phyloP scores from a whole-genome alignment of 2,113 vertebrate genomes.

The Meles meles region DNA sequence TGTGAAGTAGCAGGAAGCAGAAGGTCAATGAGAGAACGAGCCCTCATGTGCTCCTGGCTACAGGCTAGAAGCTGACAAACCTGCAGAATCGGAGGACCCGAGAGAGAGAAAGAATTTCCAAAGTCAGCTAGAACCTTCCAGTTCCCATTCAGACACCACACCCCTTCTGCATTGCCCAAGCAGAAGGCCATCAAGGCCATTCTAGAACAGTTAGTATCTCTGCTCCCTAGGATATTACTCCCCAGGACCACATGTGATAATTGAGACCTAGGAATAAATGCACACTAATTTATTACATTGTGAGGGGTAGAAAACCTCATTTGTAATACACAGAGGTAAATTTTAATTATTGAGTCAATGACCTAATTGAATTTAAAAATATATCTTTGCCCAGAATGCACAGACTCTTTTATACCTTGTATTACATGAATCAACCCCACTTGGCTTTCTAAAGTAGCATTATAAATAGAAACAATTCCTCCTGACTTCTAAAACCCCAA shows the following conservation, averaged over 20 bases:
- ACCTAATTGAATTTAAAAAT: background rate
- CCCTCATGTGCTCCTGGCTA: accelerated
- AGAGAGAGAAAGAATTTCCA: background rate
- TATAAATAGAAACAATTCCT: background rate
- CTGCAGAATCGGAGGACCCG: background rate
- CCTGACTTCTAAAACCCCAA: background rate
- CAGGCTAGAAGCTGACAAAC: too few relatives aligned
- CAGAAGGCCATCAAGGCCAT: background rate
- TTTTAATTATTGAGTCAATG: background rate
- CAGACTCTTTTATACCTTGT: background rate
- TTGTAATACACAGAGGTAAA: background rate
- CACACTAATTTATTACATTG: background rate
- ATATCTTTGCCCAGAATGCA: background rate
- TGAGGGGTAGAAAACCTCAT: background rate
- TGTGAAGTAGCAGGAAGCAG: background rate
- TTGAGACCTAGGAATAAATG: background rate
- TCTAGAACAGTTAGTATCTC: background rate
- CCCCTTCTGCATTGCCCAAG: background rate
- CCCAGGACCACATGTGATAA: background rate
- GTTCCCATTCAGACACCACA: background rate
- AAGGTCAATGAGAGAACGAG: background rate
- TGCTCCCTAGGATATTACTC: background rate
- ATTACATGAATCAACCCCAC: background rate
- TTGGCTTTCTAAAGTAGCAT: background rate
- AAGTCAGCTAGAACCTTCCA: background rate